phyloP scores from a whole-genome alignment of 2,797 vertebrate genomes.

The Oreonectes daqikongensis region DNA sequence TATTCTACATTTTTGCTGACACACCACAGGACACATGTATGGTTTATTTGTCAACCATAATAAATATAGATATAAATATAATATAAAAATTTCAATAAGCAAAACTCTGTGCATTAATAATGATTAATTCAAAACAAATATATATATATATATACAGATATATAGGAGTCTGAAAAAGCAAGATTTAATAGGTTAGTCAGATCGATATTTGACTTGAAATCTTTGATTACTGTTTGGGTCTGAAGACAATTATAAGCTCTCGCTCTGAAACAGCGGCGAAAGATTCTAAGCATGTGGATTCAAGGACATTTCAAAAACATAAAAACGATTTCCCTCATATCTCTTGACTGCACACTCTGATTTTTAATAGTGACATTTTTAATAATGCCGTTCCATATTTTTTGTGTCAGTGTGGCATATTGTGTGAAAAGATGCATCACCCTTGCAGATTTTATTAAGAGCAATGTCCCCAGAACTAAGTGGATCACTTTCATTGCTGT shows the following conservation, averaged over 20 bases:
- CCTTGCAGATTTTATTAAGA: conserved; percentile 42
- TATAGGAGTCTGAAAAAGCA: not conserved
- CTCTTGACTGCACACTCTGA: not conserved
- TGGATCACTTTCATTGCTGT: conserved; percentile 52
- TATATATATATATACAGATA: too few species aligned
- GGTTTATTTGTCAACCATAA: too few species aligned
- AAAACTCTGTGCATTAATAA: too few species aligned
- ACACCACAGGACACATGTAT: too few species aligned
- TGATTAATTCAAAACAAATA: too few species aligned
- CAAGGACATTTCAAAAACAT: conserved; percentile 54
- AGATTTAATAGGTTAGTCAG: conserved; percentile 34
- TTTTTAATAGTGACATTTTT: conserved; percentile 38
- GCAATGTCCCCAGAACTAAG: conserved; percentile 37
- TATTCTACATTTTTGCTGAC: too few species aligned
- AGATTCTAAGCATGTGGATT: conserved; percentile 40
- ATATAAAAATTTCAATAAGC: too few species aligned
- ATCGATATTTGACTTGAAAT: conserved; percentile 45
- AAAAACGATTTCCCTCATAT: conserved; percentile 14
- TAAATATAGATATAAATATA: too few species aligned
- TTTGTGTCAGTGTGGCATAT: conserved; percentile 19
- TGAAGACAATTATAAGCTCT: conserved; percentile 52
- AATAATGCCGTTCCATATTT: conserved; percentile 28
- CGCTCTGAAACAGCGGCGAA: conserved; percentile 12
- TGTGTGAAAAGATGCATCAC: conserved; percentile 43
- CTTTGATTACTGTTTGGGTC: conserved; percentile 47